Percentiles rank a stretch among this genome's conserved stretches.
phyloP scores from a whole-genome alignment of 2,797 vertebrate species.

The Clarias laeviceps region DNA sequence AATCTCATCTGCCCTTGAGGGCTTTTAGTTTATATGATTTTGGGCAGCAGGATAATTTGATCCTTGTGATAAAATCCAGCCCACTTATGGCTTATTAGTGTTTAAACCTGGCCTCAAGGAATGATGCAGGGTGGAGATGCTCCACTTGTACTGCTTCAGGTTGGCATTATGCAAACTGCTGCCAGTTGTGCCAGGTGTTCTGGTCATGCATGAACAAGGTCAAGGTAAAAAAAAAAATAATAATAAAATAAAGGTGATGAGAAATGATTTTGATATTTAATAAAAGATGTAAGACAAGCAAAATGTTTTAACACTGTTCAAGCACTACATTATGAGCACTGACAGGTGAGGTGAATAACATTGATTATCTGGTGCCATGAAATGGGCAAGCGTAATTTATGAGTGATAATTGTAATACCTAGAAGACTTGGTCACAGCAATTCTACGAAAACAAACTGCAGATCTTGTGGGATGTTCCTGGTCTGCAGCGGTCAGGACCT shows the following conservation, averaged over 20 bases:
- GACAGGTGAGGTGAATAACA: too few species aligned
- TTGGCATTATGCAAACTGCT: conserved; percentile 1
- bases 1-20: conserved; percentile 48
- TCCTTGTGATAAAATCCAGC: conserved; percentile 33
- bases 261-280: neutral
- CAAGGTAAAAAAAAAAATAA: neutral
- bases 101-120: conserved; percentile 24
- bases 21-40: conserved; percentile 43
- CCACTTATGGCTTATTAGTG: conserved; percentile 21
- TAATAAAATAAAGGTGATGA: neutral
- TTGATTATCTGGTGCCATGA: too few species aligned
- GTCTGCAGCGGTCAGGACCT: too few species aligned
- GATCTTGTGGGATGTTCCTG: too few species aligned
- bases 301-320: neutral
- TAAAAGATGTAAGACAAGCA: neutral
- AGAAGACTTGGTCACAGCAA: too few species aligned
- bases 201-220: neutral
- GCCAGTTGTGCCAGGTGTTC: conserved; percentile 23
- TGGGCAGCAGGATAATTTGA: conserved; percentile 27
- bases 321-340: too few species aligned
- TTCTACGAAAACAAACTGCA: too few species aligned
- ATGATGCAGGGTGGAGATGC: neutral
- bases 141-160: neutral
- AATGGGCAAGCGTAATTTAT: too few species aligned
- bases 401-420: too few species aligned